Evolutionary conservation across 2,797 vertebrate species (phyloP), one percentile per base, ranked within the genome.

Genomic region (Gastrophryne carolinensis): DNA sequence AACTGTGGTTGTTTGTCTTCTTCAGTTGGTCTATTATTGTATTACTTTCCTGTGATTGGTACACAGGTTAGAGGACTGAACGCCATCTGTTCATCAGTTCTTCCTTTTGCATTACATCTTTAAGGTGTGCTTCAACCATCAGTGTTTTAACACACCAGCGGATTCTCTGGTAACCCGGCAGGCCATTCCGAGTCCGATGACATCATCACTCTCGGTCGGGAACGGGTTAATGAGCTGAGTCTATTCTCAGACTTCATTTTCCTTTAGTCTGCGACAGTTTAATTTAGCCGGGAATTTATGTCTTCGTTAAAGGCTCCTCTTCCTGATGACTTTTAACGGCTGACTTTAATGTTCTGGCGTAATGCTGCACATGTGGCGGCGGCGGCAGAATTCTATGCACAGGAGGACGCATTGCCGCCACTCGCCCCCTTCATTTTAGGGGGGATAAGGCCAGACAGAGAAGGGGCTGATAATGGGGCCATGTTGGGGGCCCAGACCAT

Each of bases 251-350:
- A 24, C 70, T 72, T 72, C 50, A 75, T 75, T 61, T 75, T 56
- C 65, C 73, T 50, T 68, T 61, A 52, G 70, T 62, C 70, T 75
- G 47, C 24, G 57, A 63, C 74, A 76, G 56, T 70, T 76, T 76
- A 44, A 76, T 76, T 70, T 69, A 70, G 32, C 65, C 30, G 56
- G 44, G 66, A 69, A 75, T 62, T 60, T 53, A 64, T 76, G 56
- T 21, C 65, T 70, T 70, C 67, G 74, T 76, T 76, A 70, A 63
- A 63, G 66, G 5, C 58, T 54, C 66, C 41, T 37, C 65, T 70
- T 63, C 50, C 67, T 76, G 57, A 60, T 73, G 71, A 64, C 58
- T 73, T 72, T 72, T 73, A 73, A 73, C 63, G 56, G 27, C 35
- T 41, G 44, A 27, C 56, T 69, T 53, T 63, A 69, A 69, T 68